Conservation (phyloP, 2,113 vertebrate species). For the Alectura lathami region DNA sequence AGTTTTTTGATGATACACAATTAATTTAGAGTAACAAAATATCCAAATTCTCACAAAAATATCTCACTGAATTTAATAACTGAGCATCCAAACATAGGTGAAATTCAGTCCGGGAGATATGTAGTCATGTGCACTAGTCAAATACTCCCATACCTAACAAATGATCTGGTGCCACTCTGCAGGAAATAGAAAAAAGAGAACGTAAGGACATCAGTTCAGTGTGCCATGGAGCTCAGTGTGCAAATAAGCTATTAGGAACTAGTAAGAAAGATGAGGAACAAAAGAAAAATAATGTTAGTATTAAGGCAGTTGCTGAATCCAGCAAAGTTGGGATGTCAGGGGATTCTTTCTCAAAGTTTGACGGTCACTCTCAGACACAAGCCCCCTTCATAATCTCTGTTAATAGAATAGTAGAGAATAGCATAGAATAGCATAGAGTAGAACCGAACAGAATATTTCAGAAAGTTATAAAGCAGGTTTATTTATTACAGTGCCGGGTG, state of each 20-base stretch:
- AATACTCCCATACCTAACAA: background rate
- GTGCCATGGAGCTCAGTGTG: background rate
- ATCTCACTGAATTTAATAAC: no score
- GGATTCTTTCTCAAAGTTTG: background rate
- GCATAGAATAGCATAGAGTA: no score
- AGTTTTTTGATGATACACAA: background rate
- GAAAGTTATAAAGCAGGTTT: no score
- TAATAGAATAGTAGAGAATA: no score
- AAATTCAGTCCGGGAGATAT: no score
- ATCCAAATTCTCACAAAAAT: no score
- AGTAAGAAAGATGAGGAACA: background rate
- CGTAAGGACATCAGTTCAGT: background rate
- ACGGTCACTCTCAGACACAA: background rate
- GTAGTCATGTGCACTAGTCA: no score
- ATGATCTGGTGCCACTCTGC: background rate
- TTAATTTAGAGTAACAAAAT: background rate
- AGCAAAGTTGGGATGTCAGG: background rate
- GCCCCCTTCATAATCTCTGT: background rate
- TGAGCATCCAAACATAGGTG: no score
- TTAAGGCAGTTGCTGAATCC: background rate
- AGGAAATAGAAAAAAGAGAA: background rate
- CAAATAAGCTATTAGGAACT: background rate
- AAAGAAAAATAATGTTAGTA: background rate
- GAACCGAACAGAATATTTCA: no score
- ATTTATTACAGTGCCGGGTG: no score